phyloP scores from a whole-genome alignment of 2,797 vertebrate species.

The Fistularia commersonii region DNA sequence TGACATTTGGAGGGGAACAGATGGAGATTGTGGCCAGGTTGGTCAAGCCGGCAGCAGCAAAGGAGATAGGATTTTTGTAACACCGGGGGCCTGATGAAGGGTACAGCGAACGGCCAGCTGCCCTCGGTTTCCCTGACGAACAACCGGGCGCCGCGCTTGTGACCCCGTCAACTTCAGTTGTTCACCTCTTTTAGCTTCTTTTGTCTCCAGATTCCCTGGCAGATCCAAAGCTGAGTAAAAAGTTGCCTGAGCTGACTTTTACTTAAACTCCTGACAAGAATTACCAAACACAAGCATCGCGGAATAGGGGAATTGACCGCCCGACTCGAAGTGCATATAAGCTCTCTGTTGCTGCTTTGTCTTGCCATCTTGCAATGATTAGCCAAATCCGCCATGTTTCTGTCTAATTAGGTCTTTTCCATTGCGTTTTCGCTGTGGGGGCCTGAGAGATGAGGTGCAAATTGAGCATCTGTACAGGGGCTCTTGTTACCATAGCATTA shows the following conservation, averaged over 20 bases:
- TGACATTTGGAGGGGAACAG: constrained; percentile 67
- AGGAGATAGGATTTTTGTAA: constrained; percentile 59
- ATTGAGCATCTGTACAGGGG: constrained; percentile 57
- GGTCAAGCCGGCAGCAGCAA: constrained; percentile 58
- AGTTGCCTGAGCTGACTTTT: constrained; percentile 29
- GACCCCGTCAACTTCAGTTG: constrained; percentile 32
- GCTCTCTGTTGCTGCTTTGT: constrained; percentile 30
- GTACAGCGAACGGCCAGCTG: constrained; percentile 51
- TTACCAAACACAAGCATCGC: constrained; percentile 37
- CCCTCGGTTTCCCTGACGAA: constrained; percentile 44
- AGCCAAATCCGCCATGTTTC: constrained; percentile 13
- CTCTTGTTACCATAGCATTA: constrained; percentile 55
- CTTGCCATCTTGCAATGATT: constrained; percentile 39
- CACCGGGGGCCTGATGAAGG: constrained; percentile 50
- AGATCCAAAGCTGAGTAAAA: constrained; percentile 19
- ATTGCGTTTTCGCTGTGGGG: constrained; percentile 35
- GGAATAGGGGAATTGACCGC: constrained; percentile 5
- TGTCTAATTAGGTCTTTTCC: constrained; percentile 38
- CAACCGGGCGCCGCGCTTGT: constrained; percentile 16
- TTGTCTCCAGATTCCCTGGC: constrained; percentile 35
- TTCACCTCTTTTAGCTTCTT: constrained; percentile 15
- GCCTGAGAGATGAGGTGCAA: constrained; percentile 6
- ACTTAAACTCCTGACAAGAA: constrained; percentile 37
- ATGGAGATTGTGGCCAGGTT: constrained; percentile 59
- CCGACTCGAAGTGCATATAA: constrained; percentile 19